phyloP scores from a whole-genome alignment of 2,113 vertebrate species.

The Psittacula cyanocephala region DNA sequence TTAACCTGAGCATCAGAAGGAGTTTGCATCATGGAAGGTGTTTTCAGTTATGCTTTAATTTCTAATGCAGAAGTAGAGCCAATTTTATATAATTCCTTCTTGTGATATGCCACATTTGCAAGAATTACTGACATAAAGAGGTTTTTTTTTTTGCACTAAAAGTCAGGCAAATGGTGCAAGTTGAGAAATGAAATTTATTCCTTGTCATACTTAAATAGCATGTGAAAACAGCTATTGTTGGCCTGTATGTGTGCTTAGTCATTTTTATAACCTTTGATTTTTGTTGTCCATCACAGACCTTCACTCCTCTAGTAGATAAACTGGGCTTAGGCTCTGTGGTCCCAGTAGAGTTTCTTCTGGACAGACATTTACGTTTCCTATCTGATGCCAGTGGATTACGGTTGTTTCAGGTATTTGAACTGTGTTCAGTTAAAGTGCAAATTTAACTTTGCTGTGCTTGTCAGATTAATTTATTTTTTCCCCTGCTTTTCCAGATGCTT shows the following conservation, averaged over 20 bases:
- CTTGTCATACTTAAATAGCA: not conserved
- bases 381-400: slow-evolving; percentile 86
- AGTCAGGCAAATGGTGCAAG: not conserved
- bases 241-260: not conserved
- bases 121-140: not conserved
- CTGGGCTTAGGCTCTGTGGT: slow-evolving; percentile 90
- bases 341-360: slow-evolving; percentile 93
- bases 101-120: not conserved
- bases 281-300: slow-evolving; percentile 72
- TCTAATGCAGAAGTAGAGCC: not conserved
- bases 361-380: slow-evolving; percentile 87
- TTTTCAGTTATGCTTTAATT: not conserved
- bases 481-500: not conserved
- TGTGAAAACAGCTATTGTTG: not conserved
- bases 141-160: not conserved
- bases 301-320: slow-evolving; percentile 90
- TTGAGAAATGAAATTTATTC: not conserved
- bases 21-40: not conserved
- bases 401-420: slow-evolving; percentile 88
- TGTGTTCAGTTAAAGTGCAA: not conserved
- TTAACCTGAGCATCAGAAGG: not conserved
- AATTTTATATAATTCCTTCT: not conserved
- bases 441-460: not conserved
- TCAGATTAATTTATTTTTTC: not conserved
- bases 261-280: not conserved